phyloP scores from a whole-genome alignment of 2,888 invertebrate species.

The Parasteatoda lunata region DNA sequence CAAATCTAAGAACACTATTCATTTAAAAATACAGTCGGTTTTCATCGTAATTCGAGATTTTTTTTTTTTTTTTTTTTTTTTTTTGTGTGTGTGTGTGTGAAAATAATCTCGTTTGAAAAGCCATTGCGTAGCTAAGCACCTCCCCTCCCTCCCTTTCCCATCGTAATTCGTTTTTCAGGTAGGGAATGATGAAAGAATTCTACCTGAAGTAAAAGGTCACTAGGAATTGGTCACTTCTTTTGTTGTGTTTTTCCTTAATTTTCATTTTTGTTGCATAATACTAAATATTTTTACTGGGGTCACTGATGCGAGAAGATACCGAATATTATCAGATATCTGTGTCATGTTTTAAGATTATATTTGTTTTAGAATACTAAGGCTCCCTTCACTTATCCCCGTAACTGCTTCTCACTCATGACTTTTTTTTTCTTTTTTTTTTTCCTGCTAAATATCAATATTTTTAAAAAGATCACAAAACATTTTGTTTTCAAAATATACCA shows the following conservation, averaged over 20 bases:
- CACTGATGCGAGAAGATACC: no score
- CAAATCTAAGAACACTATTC: slow-evolving; percentile 18
- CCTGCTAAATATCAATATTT: no score
- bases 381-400: no score
- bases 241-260: neutral
- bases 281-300: no score
- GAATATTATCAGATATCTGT: no score
- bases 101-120: neutral
- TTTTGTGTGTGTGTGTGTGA: neutral
- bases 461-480: no score
- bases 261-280: no score
- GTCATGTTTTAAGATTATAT: no score
- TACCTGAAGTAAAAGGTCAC: neutral
- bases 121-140: neutral
- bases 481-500: no score
- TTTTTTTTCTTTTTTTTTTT: no score
- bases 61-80: slow-evolving; percentile 3
- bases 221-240: neutral
- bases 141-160: neutral
- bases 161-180: neutral
- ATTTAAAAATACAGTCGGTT: slow-evolving; percentile 10
- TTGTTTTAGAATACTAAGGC: no score
- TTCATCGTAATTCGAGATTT: slow-evolving; percentile 29
- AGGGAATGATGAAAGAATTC: neutral
- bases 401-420: no score